Conservation (phyloP, 2,888 invertebrate species). For the Callimorpha dominula region DNA sequence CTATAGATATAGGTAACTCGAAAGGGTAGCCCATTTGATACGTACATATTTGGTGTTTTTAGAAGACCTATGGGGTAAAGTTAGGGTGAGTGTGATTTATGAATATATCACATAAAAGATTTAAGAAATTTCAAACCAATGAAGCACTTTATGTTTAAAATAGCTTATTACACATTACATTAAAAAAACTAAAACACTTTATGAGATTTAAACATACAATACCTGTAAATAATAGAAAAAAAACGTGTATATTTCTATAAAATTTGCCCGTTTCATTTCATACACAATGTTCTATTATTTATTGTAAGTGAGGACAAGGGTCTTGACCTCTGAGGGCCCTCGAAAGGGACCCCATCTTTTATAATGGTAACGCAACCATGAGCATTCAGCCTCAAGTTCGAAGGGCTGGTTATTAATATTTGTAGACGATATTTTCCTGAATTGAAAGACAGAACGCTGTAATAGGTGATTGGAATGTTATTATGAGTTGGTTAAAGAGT, state of each 20-base stretch:
- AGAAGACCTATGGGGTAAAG: too few species aligned
- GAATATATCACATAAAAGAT: not conserved
- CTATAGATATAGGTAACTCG: too few species aligned
- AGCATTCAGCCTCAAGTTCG: not conserved
- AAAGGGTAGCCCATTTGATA: too few species aligned
- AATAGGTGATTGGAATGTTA: not conserved
- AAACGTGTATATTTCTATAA: not conserved
- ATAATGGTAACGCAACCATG: not conserved
- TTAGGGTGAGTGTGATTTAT: too few species aligned
- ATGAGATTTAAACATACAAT: not conserved
- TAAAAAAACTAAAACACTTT: not conserved
- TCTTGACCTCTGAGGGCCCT: constrained; percentile 27
- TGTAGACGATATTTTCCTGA: not conserved
- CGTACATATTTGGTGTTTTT: too few species aligned
- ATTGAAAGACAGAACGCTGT: not conserved
- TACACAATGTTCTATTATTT: constrained; percentile 16
- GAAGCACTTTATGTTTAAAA: not conserved
- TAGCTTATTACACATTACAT: not conserved
- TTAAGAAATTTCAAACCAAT: not conserved
- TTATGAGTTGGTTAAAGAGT: not conserved
- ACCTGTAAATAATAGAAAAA: not conserved
- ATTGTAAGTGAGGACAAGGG: constrained; percentile 18
- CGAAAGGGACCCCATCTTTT: constrained; percentile 6
- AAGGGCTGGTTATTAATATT: not conserved
- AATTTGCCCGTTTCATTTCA: constrained; percentile 5